Percentiles rank a stretch among this genome's conserved stretches.
Evolutionary conservation across 2,888 invertebrate genomes (phyloP).

Genomic region (Rhyacophila evoluta): DNA sequence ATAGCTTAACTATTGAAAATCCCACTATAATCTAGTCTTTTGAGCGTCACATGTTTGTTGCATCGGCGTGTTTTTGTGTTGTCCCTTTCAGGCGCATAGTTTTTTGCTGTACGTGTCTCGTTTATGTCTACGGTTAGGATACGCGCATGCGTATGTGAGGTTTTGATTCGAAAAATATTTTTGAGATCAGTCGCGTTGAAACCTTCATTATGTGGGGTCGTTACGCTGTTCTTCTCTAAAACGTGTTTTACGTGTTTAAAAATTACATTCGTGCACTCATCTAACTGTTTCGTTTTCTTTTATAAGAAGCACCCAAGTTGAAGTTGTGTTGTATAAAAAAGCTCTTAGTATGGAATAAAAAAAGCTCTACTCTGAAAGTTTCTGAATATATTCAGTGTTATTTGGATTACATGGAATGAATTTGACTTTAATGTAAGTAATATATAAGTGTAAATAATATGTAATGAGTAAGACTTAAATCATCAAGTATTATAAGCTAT

Average conservation of each 20-base stretch:
- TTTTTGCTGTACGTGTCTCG: slow-evolving; percentile 1
- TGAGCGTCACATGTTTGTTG: slow-evolving; percentile 47
- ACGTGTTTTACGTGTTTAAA: neutral
- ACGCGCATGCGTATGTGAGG: slow-evolving; percentile 45
- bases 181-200: slow-evolving; percentile 43
- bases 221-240: neutral
- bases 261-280: neutral
- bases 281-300: neutral
- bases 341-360: too few species aligned
- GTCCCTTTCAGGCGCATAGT: slow-evolving; percentile 39
- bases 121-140: slow-evolving; percentile 34
- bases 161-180: slow-evolving; percentile 37
- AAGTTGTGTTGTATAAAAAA: neutral
- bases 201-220: slow-evolving; percentile 29
- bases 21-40: neutral
- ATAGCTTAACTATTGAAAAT: neutral
- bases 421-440: too few species aligned
- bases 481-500: too few species aligned
- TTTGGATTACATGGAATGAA: too few species aligned
- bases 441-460: too few species aligned
- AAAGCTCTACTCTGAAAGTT: too few species aligned
- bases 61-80: slow-evolving; percentile 52
- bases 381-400: too few species aligned
- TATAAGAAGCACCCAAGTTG: neutral
- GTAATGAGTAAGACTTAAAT: too few species aligned